Percentiles rank a stretch among this genome's conserved stretches.
phyloP scores from a whole-genome alignment of 2,888 invertebrate species.

The Stegana nigrithorax region DNA sequence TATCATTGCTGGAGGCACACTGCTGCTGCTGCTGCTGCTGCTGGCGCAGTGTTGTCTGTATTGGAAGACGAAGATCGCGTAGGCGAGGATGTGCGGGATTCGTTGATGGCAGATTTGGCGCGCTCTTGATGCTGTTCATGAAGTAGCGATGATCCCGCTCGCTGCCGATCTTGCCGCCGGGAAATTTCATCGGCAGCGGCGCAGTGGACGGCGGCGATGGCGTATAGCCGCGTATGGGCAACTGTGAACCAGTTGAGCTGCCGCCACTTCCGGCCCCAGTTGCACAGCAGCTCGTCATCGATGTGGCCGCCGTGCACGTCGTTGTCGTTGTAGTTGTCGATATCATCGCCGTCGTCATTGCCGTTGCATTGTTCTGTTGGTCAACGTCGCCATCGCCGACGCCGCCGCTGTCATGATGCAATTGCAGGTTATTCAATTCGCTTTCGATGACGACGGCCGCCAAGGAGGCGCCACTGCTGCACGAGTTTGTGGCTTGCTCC shows the following conservation, averaged over 20 bases:
- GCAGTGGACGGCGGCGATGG: constrained; percentile 88
- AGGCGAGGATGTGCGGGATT: constrained; percentile 77
- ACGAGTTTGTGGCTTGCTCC: constrained; percentile 45
- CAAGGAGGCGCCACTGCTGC: constrained; percentile 35
- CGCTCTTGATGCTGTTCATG: constrained; percentile 84
- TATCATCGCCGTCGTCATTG: too few species aligned
- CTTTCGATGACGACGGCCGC: constrained; percentile 11
- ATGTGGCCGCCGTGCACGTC: background rate
- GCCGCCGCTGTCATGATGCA: background rate
- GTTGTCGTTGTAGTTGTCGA: background rate
- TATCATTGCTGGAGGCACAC: constrained; percentile 60
- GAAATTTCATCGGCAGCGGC: constrained; percentile 84
- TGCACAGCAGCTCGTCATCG: background rate
- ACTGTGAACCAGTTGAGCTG: constrained; percentile 69
- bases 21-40: constrained; percentile 56
- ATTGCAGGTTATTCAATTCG: constrained; percentile 13
- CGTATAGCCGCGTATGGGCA: constrained; percentile 79
- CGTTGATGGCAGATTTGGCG: constrained; percentile 80
- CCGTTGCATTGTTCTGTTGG: constrained; percentile 66
- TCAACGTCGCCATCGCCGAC: constrained; percentile 45
- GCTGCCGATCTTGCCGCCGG: constrained; percentile 72
- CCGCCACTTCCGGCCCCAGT: background rate
- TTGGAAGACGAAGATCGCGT: constrained; percentile 80
- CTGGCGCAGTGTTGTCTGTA: constrained; percentile 74
- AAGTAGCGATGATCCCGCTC: constrained; percentile 62